Base-by-base conservation (phyloP, 1,140 invertebrate genomes). In the Matsumurasca onukii region DNA sequence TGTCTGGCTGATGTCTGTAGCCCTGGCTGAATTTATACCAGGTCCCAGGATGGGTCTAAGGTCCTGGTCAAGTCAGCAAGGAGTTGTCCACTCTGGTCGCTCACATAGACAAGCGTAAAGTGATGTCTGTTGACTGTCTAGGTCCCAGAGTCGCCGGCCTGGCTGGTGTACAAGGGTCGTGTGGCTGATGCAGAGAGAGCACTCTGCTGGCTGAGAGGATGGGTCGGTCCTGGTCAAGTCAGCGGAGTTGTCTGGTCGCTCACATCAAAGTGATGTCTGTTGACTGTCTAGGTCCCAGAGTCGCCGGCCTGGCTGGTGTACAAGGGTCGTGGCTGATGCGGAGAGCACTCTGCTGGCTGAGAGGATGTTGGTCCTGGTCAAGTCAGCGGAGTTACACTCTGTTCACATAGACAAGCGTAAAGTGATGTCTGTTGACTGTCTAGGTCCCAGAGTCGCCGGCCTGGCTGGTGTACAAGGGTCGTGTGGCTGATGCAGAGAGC, bases 81-180 rank as follows among this genome's bases (percentile, higher is more conserved):
- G 82, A 83, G 63, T 81, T 81, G 48, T 75, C 24, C 2, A 22
- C 52, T 1, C 34, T 61, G 1, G 22, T 70, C 3, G 39, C 5
- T 5, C 55, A 70, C 22, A 3, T 48, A 22, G 52, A 68, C n/a
- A 68, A 61, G 31, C 15, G 31, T 12, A 63, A 63, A 29, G 27
- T 31, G 5, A 63, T n/a, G 3, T 31, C 39, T 31, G 59, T 63
- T 13, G 39, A 63, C n/a, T n/a, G n/a, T 39, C 34, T 17, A 84
- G 82, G 77, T 88, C 2, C 88, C 88, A 12, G 88, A 89, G 78
- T 86, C 86, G 1, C 88, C 88, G 31, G 77, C 86, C 9, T 89
- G 87, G 86, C 75, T 86, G 2, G 73, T 85, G 31, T 78, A 39
- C 34, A 39, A 39, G 72, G 79, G 82, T 15, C 73, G 78, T 62